Percentiles rank a stretch among this genome's conserved stretches.
phyloP scores from a whole-genome alignment of 2,113 vertebrate species.

The Lagopus muta region DNA sequence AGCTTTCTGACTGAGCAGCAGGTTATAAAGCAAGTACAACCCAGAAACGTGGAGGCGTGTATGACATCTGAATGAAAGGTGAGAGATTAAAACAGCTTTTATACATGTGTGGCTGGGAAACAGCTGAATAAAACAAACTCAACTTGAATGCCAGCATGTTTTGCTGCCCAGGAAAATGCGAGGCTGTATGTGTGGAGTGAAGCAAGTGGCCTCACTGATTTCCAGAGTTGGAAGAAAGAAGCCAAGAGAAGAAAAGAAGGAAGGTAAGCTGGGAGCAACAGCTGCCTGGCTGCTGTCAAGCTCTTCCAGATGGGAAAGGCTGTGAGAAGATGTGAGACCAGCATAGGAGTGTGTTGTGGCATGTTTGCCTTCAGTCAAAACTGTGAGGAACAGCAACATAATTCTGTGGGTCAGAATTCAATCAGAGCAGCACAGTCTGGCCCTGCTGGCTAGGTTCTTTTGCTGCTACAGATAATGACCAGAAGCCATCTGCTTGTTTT shows the following conservation, averaged over 20 bases:
- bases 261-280: not conserved
- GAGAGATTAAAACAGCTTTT: constrained; percentile 26
- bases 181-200: not conserved
- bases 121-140: constrained; percentile 32
- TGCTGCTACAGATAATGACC: not conserved
- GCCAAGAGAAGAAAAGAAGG: not conserved
- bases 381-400: not conserved
- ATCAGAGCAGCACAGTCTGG: not conserved
- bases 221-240: not conserved
- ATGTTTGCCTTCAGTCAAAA: not conserved
- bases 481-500: not conserved
- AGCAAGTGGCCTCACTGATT: not conserved
- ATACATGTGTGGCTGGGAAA: not conserved
- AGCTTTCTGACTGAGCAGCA: not conserved
- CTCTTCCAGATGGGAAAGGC: not conserved
- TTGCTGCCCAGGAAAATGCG: constrained; percentile 17
- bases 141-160: not conserved
- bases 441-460: not conserved
- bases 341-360: not conserved
- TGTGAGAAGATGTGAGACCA: not conserved
- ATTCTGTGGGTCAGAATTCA: not conserved
- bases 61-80: not conserved
- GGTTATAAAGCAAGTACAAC: not conserved
- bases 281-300: not conserved
- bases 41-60: not conserved